These are phyloP conservation scores for Eilema depressum DNA, from an alignment of 2,888 invertebrate species.

Conservation along the genomic window DNA sequence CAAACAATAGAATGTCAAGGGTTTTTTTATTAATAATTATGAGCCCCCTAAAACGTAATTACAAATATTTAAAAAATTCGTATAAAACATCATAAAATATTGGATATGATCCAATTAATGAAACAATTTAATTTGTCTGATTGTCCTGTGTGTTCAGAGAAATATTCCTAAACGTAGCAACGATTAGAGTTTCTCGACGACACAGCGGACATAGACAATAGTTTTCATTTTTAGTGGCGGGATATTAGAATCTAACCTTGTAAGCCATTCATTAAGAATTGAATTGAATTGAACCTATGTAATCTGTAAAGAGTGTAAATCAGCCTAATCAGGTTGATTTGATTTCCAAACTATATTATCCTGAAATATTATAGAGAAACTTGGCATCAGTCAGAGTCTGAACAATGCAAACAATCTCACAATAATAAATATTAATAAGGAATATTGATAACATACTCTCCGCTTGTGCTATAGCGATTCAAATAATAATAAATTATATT, in stretches of 20 bases:
- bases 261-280: too few relatives aligned
- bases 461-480: background rate
- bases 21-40: constrained; percentile 1
- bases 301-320: background rate
- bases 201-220: constrained; percentile 5
- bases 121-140: background rate
- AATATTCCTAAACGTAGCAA: background rate
- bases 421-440: too few relatives aligned
- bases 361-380: too few relatives aligned
- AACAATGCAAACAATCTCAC: background rate
- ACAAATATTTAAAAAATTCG: background rate
- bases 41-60: too few relatives aligned
- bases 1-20: constrained; percentile 31
- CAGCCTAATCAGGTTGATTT: background rate
- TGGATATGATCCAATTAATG: background rate
- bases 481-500: too few relatives aligned
- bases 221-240: constrained; percentile 20
- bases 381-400: too few relatives aligned
- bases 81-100: background rate
- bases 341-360: background rate
- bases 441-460: background rate
- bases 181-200: background rate
- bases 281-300: too few relatives aligned
- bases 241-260: constrained; percentile 24
- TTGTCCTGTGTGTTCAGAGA: background rate